Base-by-base conservation (phyloP, 2,113 vertebrate species). In the Onychostoma macrolepis region DNA sequence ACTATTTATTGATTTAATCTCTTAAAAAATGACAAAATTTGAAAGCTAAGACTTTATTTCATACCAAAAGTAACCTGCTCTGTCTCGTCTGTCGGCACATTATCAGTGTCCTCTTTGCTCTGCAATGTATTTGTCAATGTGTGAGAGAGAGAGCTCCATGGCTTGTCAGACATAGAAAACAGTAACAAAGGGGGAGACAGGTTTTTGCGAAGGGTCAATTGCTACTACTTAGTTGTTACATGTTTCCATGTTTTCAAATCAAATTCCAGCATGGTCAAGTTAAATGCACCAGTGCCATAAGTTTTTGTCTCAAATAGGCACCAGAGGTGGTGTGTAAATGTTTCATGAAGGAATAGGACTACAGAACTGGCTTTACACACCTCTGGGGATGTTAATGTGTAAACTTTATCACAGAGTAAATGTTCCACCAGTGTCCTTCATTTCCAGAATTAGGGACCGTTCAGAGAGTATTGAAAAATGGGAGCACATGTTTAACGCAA, bases 371-470 rank as follows among this genome's bases (percentile, higher is more conserved):
- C 38, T 5, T 43, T 81, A 65, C 15, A 0, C 24, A 83, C 43
- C 43, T 71, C 26, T 71, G 38, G 61, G 36, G 10, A 71, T 36
- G 63, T 82, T 82, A 83, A 83, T 83, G 28, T 71, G 81, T 63
- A 69, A 50, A 41, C 30, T 19, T 65, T 26, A 19, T 83, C 43
- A 48, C n/a, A n/a, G 11, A 33, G 43, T 71, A 71, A 83, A 83
- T 83, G 80, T 71, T 83, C 17, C 58, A 63, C 56, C 12, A 82
- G 38, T 67, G 80, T 65, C 80, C 61, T 82, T 82, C 61, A 30
- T 3, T 0, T 24, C 7, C 12, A 17, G 17, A 83, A 63, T 63
- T 48, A 87, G 7, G 13, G n/a, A 24, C 21, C 24, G 2, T 41
- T 69, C 45, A 38, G 41, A 45, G 11, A 65, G 4, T 50, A 15